Base-by-base conservation (phyloP, 2,113 vertebrate species). In the Chauna torquata region DNA sequence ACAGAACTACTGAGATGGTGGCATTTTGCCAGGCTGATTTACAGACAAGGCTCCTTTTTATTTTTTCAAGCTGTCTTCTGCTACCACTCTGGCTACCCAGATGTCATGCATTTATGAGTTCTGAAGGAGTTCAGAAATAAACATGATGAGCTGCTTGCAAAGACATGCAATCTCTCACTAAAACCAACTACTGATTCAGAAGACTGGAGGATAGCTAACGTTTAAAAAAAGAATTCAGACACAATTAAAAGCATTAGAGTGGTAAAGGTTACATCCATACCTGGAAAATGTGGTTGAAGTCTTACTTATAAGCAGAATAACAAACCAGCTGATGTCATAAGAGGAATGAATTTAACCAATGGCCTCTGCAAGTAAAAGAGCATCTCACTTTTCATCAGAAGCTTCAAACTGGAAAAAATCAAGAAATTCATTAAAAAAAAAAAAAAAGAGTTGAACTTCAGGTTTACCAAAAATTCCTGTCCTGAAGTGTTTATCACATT, bases 11-110 rank as follows among this genome's bases (percentile, higher is more conserved):
- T 81, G 83, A 32, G 6, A 6, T 2, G 11, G 68, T 55, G 68
- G 81, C 81, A 40, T 72, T 82, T 74, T 70, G 80, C 87, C 93
- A 91, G 87, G 9, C 58, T 54, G 72, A 84, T 91, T 92, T 91
- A 88, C 45, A 80, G 82, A 68, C 70, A 77, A 72, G 54, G 44
- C 38, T 92, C 25, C 9, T 42, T 84, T 93, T 87, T 89, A 66
- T 81, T 89, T 96, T 92, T 88, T 66, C 81, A 94, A 91, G 77
- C 55, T 87, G 87, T 79, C 87, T 91, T 62, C 61, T 94, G 84
- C 81, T 82, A 45, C 82, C 59, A 42, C 74, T 75, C 55, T 79
- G 59, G 36, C 40, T 82, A 65, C 38, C 69, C 84, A 91, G 83
- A 83, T 94, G 92, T 78, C 74, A 36, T 16, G 36, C 34, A 38